Percentiles rank a stretch among this genome's conserved stretches.
These are phyloP conservation scores for Antheraea yamamai DNA, from an alignment of 2,888 invertebrate genomes.

Conservation along the genomic window DNA sequence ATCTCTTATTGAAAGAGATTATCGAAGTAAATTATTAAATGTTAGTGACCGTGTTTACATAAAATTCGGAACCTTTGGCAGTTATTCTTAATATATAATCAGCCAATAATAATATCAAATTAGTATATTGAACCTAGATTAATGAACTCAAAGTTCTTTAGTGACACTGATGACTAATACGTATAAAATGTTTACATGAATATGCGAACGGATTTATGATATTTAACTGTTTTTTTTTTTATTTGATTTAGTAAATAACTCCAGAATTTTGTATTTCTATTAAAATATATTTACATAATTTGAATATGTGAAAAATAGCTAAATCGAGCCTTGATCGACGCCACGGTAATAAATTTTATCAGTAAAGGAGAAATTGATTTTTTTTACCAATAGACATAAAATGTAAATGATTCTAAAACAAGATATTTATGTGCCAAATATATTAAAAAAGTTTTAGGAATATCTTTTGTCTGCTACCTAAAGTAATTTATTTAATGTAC, in stretches of 20 bases:
- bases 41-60: background rate
- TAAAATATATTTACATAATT: constrained; percentile 11
- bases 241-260: background rate
- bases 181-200: constrained; percentile 14
- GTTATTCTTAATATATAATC: background rate
- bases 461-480: background rate
- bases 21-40: background rate
- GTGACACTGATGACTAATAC: constrained; percentile 21
- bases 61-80: constrained; percentile 1
- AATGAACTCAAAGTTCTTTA: constrained; percentile 28
- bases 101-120: constrained; percentile 28
- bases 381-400: background rate
- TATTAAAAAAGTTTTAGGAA: background rate
- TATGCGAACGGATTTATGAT: constrained; percentile 13
- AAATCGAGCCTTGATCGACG: background rate
- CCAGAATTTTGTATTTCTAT: background rate
- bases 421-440: background rate
- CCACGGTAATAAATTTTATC: constrained; percentile 1
- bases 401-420: background rate
- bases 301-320: background rate
- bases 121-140: constrained; percentile 39
- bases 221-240: constrained; percentile 2
- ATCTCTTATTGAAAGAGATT: background rate
- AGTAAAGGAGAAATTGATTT: background rate
- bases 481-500: background rate